Evolutionary conservation across 2,113 vertebrate species (phyloP).

Genomic region (Catharus bicknelli): DNA sequence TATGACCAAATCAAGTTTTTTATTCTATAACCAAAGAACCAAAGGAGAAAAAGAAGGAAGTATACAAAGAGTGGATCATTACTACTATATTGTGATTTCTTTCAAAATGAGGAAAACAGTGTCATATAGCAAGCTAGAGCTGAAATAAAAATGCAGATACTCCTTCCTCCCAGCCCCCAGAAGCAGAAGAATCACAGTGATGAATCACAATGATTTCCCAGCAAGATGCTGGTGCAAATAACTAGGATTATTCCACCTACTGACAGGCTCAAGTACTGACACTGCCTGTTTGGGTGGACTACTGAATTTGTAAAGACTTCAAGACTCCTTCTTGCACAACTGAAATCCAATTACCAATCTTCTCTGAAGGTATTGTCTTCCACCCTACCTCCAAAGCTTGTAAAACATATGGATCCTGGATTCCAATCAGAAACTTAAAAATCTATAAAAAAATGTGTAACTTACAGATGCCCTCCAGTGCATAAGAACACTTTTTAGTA

Average conservation of each 20-base stretch:
- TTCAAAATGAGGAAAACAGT: neutral
- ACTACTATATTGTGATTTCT: neutral
- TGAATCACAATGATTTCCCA: neutral
- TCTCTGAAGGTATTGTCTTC: slow-evolving; percentile 20
- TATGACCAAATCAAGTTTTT: neutral
- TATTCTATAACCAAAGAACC: neutral
- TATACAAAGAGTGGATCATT: neutral
- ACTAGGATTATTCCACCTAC: neutral
- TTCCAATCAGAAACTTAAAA: slow-evolving; percentile 74
- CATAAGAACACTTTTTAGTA: slow-evolving; percentile 64
- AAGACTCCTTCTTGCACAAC: neutral
- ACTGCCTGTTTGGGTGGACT: neutral
- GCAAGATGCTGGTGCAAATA: neutral
- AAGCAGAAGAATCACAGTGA: neutral
- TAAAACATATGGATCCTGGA: slow-evolving; percentile 59
- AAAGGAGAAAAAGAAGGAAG: neutral
- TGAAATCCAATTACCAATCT: neutral
- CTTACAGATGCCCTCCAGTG: slow-evolving; percentile 74
- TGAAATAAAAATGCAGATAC: neutral
- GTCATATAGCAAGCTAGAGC: neutral
- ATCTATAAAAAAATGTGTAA: slow-evolving; percentile 76
- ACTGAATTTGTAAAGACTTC: neutral
- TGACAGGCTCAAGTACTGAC: neutral
- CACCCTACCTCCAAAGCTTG: slow-evolving; percentile 25
- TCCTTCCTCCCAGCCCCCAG: neutral